Conservation (phyloP, 1,140 invertebrate species). For the Onthophagus taurus region DNA sequence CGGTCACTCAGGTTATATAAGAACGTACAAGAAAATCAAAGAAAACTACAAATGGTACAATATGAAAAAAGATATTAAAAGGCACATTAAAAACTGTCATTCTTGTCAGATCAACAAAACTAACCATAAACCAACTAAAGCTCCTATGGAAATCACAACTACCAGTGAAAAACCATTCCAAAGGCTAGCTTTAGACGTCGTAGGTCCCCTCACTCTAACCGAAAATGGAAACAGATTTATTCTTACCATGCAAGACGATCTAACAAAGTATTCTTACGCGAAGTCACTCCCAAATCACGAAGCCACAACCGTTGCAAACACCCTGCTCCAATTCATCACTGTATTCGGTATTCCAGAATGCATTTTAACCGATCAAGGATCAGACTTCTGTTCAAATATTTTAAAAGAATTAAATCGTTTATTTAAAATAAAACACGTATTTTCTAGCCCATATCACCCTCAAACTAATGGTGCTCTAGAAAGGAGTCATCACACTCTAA, state of each 20-base stretch:
- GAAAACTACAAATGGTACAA: conserved; percentile 5
- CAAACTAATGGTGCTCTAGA: conserved; percentile 33
- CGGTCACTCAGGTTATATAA: conserved; percentile 24
- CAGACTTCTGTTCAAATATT: conserved; percentile 25
- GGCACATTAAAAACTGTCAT: conserved; percentile 6
- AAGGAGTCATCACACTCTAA: conserved; percentile 28
- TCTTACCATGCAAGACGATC: conserved; percentile 33
- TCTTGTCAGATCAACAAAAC: conserved; percentile 14
- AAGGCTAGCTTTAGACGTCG: conserved; percentile 25
- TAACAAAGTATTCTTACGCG: conserved; percentile 30
- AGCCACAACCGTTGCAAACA: conserved; percentile 25
- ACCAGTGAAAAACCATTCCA: conserved; percentile 22
- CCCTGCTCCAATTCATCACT: conserved; percentile 19
- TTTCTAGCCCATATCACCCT: conserved; percentile 24
- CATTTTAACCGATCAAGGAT: conserved; percentile 32
- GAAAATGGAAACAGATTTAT: conserved; percentile 24
- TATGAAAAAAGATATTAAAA: conserved; percentile 9
- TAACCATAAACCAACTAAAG: conserved; percentile 18
- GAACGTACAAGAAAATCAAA: conserved; percentile 8
- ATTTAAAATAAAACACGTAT: conserved; percentile 27
- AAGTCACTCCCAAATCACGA: conserved; percentile 26
- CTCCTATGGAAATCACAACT: conserved; percentile 29
- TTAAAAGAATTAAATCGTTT: conserved; percentile 24
- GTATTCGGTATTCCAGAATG: conserved; percentile 30
- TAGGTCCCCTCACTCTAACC: conserved; percentile 27